Evolutionary conservation across 2,888 invertebrate genomes (phyloP).

Genomic region (Polymixis lichenea): DNA sequence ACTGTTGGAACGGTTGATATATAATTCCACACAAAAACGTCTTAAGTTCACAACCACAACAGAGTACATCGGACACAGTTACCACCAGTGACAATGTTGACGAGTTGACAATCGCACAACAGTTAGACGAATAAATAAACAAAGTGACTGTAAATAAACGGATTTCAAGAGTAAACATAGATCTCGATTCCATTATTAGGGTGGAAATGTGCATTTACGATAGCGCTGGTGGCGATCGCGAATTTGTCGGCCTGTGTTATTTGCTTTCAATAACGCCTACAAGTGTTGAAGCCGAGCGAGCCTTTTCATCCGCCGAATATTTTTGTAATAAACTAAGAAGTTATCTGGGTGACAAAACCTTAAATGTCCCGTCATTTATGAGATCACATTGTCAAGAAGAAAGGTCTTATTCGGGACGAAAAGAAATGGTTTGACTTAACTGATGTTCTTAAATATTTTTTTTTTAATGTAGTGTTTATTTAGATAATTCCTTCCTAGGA

Average conservation of each 20-base stretch:
- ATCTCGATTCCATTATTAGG: constrained; percentile 40
- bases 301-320: constrained; percentile 45
- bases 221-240: constrained; percentile 40
- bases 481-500: too few species aligned
- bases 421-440: constrained; percentile 1
- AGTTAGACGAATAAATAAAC: constrained; percentile 21
- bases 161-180: constrained; percentile 21
- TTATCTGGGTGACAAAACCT: constrained; percentile 15
- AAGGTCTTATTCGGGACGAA: constrained; percentile 3
- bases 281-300: constrained; percentile 45
- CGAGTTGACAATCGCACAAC: constrained; percentile 26
- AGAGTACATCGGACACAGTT: background rate
- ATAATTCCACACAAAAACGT: background rate
- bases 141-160: constrained; percentile 28
- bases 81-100: constrained; percentile 12
- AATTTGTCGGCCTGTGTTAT: constrained; percentile 42
- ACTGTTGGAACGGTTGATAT: constrained; percentile 5
- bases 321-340: constrained; percentile 37
- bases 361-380: constrained; percentile 29
- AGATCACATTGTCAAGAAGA: constrained; percentile 17
- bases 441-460: background rate
- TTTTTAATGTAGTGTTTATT: background rate
- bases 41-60: background rate
- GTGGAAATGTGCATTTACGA: constrained; percentile 50
- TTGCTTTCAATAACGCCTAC: constrained; percentile 38